phyloP scores from a whole-genome alignment of 2,797 vertebrate species.

The Peromyscus attwateri region DNA sequence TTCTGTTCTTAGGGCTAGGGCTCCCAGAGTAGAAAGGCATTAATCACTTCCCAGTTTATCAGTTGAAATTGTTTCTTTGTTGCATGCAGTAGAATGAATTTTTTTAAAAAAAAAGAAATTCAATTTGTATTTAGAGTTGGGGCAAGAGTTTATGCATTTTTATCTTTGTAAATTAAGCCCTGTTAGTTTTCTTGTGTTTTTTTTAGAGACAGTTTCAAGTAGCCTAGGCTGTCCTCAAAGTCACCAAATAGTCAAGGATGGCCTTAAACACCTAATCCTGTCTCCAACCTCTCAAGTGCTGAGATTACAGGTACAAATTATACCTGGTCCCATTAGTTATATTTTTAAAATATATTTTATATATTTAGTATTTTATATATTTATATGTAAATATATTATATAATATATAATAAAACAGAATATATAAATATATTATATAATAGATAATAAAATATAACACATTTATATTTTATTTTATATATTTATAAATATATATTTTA shows the following conservation, averaged over 20 bases:
- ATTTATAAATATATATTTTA: no score
- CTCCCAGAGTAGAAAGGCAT: not conserved
- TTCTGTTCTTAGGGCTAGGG: not conserved
- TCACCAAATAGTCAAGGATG: not conserved
- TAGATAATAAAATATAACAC: not conserved
- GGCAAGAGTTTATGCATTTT: slow-evolving; percentile 21
- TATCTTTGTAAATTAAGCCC: not conserved
- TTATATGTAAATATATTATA: no score
- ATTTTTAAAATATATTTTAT: not conserved
- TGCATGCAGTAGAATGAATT: slow-evolving; percentile 10
- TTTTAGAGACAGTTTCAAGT: not conserved
- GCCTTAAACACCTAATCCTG: not conserved
- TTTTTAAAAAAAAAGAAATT: not conserved
- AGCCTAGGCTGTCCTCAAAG: not conserved
- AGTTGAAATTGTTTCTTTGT: slow-evolving; percentile 29
- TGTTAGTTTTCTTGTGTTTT: no score
- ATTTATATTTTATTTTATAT: not conserved
- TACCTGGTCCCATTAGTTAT: not conserved
- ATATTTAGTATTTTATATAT: not conserved
- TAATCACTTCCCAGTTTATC: not conserved
- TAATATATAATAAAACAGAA: no score
- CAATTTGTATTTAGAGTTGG: not conserved
- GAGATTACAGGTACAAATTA: not conserved
- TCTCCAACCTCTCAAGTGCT: not conserved
- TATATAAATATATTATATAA: no score